Percentiles rank a stretch among this genome's conserved stretches.
phyloP scores from a whole-genome alignment of 1,140 invertebrate species.

The Delia radicum region DNA sequence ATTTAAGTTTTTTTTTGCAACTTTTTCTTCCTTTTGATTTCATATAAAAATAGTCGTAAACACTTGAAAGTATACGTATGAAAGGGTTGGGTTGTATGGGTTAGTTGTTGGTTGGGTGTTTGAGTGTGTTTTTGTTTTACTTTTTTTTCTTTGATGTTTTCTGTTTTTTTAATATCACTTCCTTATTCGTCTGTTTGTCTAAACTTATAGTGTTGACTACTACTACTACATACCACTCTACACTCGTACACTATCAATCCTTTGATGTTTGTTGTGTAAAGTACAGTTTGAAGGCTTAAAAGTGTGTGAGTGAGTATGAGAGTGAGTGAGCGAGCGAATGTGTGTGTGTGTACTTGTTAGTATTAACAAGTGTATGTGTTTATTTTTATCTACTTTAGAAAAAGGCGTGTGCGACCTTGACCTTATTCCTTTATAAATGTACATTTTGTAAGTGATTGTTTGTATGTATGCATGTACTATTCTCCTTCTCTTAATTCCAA shows the following conservation, averaged over 20 bases:
- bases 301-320: neutral
- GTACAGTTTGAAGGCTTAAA: neutral
- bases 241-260: neutral
- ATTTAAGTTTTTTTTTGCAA: neutral
- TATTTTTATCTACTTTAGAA: neutral
- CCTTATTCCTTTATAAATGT: neutral
- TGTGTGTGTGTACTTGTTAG: neutral
- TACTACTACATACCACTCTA: neutral
- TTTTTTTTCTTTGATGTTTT: neutral
- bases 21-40: neutral
- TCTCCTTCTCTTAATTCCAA: neutral
- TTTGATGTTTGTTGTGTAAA: neutral
- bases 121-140: neutral
- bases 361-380: neutral
- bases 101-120: neutral
- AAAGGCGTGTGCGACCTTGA: conserved; percentile 2
- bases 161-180: neutral
- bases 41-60: neutral
- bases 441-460: neutral
- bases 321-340: neutral
- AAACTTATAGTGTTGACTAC: neutral
- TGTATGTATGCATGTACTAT: neutral
- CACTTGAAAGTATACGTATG: neutral
- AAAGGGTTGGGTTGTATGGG: neutral
- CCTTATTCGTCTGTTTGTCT: neutral